Base-by-base conservation (phyloP, 2,888 invertebrate species). In the Cheilosia impressa region DNA sequence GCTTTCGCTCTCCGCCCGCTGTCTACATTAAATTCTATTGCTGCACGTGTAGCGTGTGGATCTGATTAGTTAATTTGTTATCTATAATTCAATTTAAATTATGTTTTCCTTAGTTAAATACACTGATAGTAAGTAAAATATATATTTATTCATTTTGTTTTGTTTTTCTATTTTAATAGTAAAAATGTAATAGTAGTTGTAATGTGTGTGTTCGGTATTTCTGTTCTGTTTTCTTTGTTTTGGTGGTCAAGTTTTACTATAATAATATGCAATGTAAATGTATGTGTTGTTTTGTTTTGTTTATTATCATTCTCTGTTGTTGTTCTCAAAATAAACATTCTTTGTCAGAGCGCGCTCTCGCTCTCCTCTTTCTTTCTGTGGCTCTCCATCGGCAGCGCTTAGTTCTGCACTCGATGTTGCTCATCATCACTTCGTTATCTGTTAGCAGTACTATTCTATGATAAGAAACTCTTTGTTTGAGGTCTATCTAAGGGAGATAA, bases 111-210 rank as follows among this genome's bases (percentile, higher is more conserved):
- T 52, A 62, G 27, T 71, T 43, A 62, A 68, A 62, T 84, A 76
- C 79, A 84, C 75, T 80, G 84, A 65, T 84, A 79, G 69, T 79
- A 69, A 69, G 83, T 78, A 73, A 83, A 79, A 79, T 84, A 84
- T 79, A 73, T 66, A 84, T 79, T 31, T 31, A 73, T 66, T 22
- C 24, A 47, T 47, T 50, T 22, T 50, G n/a, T 55, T 50, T 53
- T 60, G 38, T 50, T 53, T 60, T 53, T 52, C 17, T 55, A 41
- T 68, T 53, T 63, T 71, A 43, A 71, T 72, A 72, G 50, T 71
- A 71, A 82, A 82, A 71, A 50, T 82, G 71, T 79, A 73, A 63
- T 75, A 80, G 71, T 83, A 77, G 27, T 69, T 75, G 53, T 57
- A 41, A 55, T 62, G 55, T 81, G 38, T 22, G 60, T 41, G 24